A percentile compares a stretch with the other conserved stretches of the same genome.
phyloP scores from a whole-genome alignment of 2,113 vertebrate genomes.

The Phylloscopus trochilus region DNA sequence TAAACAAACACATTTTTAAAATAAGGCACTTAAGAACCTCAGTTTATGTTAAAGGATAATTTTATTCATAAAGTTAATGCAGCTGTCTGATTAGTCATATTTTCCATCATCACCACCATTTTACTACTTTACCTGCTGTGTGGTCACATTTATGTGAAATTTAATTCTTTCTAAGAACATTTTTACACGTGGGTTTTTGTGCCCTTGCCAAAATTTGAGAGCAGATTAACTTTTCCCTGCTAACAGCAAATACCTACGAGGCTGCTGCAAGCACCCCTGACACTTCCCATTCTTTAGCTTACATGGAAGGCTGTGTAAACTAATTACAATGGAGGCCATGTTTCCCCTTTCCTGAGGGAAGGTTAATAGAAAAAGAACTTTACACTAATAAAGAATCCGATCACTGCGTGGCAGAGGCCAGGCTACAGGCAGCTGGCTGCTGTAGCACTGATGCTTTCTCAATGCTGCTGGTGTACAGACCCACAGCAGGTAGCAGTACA shows the following conservation, averaged over 20 bases:
- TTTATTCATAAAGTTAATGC: conserved; percentile 2
- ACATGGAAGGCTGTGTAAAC: neutral
- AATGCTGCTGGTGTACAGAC: neutral
- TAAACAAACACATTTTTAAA: neutral
- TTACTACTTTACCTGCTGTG: neutral
- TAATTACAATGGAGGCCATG: neutral
- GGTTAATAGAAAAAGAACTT: conserved; percentile 29
- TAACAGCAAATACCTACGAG: neutral
- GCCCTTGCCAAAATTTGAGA: conserved; percentile 2
- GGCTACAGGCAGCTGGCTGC: neutral
- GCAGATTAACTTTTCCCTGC: conserved; percentile 20
- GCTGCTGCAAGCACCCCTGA: neutral
- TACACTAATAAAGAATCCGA: neutral
- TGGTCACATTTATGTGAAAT: neutral
- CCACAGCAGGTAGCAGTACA: neutral
- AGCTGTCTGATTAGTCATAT: conserved; percentile 26
- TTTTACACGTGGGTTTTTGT: neutral
- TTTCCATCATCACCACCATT: conserved; percentile 1
- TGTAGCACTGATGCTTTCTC: neutral
- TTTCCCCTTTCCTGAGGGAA: conserved; percentile 43
- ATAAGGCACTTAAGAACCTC: neutral
- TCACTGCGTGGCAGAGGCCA: neutral
- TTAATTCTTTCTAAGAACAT: neutral
- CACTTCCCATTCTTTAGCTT: neutral
- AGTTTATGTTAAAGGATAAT: neutral